Base-by-base conservation (phyloP, 2,797 vertebrate genomes). In the Phalloptychus januarius region DNA sequence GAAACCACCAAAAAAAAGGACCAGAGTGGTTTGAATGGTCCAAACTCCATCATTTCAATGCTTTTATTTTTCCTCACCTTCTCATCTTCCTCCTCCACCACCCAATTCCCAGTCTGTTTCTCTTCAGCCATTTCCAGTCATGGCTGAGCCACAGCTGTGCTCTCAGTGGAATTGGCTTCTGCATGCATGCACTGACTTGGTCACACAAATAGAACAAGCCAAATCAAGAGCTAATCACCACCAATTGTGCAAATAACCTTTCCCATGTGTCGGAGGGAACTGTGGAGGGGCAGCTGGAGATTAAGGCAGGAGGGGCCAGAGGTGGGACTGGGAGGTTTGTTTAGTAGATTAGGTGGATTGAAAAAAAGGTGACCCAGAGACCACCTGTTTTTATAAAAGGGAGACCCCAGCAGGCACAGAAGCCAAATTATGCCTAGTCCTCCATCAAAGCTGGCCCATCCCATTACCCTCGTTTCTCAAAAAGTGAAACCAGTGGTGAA, bases 161-260 rank as follows among this genome's bases (percentile, higher is more conserved):
- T 79, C 83, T 83, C 80, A 36, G 65, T 80, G 42, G 25, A 72
- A 16, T 80, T 73, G 82, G 85, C 76, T 80, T 78, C 80, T 31
- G 38, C 83, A 86, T 83, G 71, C 54, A 10, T 73, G 78, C 82
- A 83, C 83, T 72, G 44, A 82, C 74, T 82, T 86, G 88, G 92
- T 95, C 94, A 91, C 88, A 93, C 52, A 54, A 75, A 90, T 71
- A 76, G 79, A 83, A 80, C 36, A 77, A 88, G 90, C 88, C 89
- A 91, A 94, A 94, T 93, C 90, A 91, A 93, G 86, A 90, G 91
- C 90, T 93, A 92, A 94, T 94, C 91, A 89, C 91, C 87, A 74
- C 86, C 92, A 89, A 94, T 94, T 93, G 92, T 92, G 90, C 89
- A 90, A 92, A 93, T 93, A 94, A 92, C 87, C 92, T 92, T 88